Evolutionary conservation across 2,113 vertebrate species (phyloP), one percentile per base, ranked within the genome.

Genomic region (Delphinus delphis): DNA sequence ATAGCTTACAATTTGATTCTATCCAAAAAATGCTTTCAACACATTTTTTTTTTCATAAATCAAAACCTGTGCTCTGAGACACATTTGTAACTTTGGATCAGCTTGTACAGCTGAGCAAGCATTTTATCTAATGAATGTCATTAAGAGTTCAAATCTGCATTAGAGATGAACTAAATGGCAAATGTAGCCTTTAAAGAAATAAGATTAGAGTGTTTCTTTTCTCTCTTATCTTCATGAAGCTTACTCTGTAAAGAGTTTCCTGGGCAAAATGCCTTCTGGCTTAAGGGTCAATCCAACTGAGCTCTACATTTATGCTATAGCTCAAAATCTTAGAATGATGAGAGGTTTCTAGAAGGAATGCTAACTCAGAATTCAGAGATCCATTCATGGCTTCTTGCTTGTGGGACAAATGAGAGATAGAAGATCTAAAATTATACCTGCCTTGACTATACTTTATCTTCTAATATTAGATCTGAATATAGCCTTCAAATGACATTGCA

Each of bases 111-210:
- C 89, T 97, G 60, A 93, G 23, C 67, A 96, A 95, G 89, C 79
- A 96, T 95, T 93, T 95, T 84, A 73, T 76, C 60, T 96, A 79
- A 86, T 79, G 33, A 63, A 91, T 92, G 91, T 95, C 41, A 92
- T 96, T 91, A 90, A 90, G 76, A 90, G 28, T 81, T 88, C n/a
- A 88, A 95, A 79, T 97, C 77, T 88, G 58, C 28, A 62, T 94
- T 60, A 91, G 63, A 90, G 17, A 90, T 67, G 53, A 95, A 62
- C 63, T 74, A 77, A 93, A 81, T 58, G 13, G 63, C 82, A 84
- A 95, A 95, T 68, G 21, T 33, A 79, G n/a, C 5, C 33, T 44
- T 98, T 81, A 26, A 95, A 95, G 23, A 94, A 96, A 91, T 60
- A 81, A 1, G 44, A 53, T 93, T 81, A 96, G 20, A 36, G 12